Conservation (phyloP, 2,113 vertebrate species). For the Elachura formosa region DNA sequence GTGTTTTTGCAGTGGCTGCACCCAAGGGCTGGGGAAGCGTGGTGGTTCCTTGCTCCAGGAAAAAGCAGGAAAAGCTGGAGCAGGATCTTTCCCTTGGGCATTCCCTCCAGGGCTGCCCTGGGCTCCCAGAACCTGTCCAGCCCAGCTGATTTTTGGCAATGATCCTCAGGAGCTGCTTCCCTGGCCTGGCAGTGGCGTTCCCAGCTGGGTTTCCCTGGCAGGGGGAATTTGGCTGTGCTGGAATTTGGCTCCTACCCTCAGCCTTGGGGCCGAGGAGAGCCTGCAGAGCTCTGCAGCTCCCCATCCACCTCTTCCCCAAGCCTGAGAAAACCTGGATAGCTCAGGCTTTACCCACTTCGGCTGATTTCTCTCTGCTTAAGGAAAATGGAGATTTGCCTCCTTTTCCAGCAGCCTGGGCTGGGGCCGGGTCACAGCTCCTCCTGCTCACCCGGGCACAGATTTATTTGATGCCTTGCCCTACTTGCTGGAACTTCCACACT, state of each 20-base stretch:
- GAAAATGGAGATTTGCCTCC: background rate
- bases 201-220: background rate
- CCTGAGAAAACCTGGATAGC: background rate
- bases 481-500: background rate
- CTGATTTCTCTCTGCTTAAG: background rate
- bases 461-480: background rate
- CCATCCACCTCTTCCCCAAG: too few species aligned
- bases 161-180: background rate
- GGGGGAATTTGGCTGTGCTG: too few species aligned
- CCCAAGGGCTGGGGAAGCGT: too few species aligned
- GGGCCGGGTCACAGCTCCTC: fast-evolving
- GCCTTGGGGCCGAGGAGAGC: background rate
- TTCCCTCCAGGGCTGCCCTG: too few species aligned
- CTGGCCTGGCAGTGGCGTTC: background rate
- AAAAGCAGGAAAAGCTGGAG: too few species aligned
- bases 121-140: fast-evolving
- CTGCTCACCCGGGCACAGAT: background rate
- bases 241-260: too few species aligned
- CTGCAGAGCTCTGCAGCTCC: too few species aligned
- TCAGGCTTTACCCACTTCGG: background rate
- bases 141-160: background rate
- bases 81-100: too few species aligned
- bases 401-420: background rate
- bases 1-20: too few species aligned
- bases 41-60: too few species aligned